Evolutionary conservation across 2,888 invertebrate species (phyloP).

Genomic region (Aspidiotus destructor): DNA sequence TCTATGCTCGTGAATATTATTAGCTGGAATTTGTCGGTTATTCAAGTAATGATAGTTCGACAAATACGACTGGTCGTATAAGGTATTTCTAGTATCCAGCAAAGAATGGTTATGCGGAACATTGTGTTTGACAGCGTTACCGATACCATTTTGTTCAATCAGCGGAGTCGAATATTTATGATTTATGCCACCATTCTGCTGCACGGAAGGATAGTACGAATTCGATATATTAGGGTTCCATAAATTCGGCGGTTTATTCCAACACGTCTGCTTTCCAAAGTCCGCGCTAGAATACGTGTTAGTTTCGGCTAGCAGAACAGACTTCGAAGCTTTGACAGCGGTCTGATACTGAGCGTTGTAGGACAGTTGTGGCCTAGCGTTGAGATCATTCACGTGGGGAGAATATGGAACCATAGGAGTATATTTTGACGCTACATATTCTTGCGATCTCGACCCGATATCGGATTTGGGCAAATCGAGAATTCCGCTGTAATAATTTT

Average conservation of each 20-base stretch:
- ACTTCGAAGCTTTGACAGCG: slow-evolving; percentile 13
- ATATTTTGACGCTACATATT: slow-evolving; percentile 10
- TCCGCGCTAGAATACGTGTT: slow-evolving; percentile 20
- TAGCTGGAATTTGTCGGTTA: background rate
- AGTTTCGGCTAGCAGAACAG: background rate
- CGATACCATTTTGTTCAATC: background rate
- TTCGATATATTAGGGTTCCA: slow-evolving; percentile 18
- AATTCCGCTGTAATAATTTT: slow-evolving; percentile 9
- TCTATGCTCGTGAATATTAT: background rate
- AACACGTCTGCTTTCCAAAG: slow-evolving; percentile 22
- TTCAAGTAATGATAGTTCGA: slow-evolving; percentile 17
- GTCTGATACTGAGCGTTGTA: slow-evolving; percentile 15
- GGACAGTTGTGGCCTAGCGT: slow-evolving; percentile 9
- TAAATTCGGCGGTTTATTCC: slow-evolving; percentile 15
- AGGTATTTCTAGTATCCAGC: slow-evolving; percentile 13
- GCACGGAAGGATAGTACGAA: slow-evolving; percentile 6
- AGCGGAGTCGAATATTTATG: background rate
- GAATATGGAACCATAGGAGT: slow-evolving; percentile 10
- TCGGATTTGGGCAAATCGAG: slow-evolving; percentile 7
- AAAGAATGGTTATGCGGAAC: background rate
- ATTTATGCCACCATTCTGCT: background rate
- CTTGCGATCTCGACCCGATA: background rate
- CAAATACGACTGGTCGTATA: slow-evolving; percentile 14
- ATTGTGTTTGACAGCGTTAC: background rate
- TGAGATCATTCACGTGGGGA: slow-evolving; percentile 15